Evolutionary conservation across 2,888 invertebrate species (phyloP), one percentile per base, ranked within the genome.

Genomic region (Drosophila eohydei): DNA sequence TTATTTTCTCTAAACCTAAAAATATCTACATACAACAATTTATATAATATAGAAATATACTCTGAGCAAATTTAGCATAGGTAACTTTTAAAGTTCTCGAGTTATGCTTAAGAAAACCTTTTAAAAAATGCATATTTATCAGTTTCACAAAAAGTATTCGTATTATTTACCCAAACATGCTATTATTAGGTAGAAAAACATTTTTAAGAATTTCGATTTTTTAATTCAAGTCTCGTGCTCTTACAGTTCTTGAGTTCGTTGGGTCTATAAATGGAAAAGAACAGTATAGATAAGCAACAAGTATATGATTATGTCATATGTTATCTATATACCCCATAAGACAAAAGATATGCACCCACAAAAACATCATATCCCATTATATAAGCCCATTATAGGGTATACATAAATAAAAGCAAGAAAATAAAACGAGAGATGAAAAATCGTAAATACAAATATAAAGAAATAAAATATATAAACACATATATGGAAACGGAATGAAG

Each of bases 401-500:
- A 12, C 40, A 38, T 58, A 41, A 32, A 62, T 59, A 12, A 57
- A 40, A 40, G 55, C 38, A 51, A 30, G 32, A 41, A 57, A 48
- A 30, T 30, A n/a, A 48, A 36, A 57, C 16, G 40, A 40, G 34
- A 70, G 61, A 62, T 52, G 71, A 28, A 70, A 61, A 54, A 26
- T 62, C 38, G 40, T 32, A 40, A 58, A 76, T 57, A 43, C n/a
- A 50, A 54, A 55, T 56, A 44, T 30, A 61, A 56, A 41, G 28
- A 58, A 73, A 57, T 30, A 21, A 63, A 56, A 52, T 32, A 43
- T 43, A 52, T 51, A 54, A 54, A 40, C 34, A 44, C 51, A 52
- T 38, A 57, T 30, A 55, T 62, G 64, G 50, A 62, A 64, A 36
- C 55, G 62, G 30, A 69, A 60, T 52, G 30, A 34, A 46, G 69